Evolutionary conservation across 2,797 vertebrate genomes (phyloP).

Genomic region (Poliocrania exsul): DNA sequence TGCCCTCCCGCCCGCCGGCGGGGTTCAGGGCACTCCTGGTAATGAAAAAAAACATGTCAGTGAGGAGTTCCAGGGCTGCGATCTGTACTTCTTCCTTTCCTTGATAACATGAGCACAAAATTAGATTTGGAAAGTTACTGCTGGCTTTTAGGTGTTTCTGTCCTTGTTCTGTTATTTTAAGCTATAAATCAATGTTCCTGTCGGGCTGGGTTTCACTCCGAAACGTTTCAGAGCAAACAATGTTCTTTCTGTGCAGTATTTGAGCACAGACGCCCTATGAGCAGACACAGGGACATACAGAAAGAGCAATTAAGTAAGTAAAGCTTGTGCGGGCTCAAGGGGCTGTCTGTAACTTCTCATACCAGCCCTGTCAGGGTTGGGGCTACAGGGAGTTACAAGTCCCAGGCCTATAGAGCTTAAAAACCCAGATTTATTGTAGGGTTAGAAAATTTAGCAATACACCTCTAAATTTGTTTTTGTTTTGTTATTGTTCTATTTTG

Average conservation of each 20-base stretch:
- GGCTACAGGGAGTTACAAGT: neutral
- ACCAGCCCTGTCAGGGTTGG: rapidly evolving
- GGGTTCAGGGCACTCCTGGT: rapidly evolving
- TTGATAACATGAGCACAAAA: neutral
- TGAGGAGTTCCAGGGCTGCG: rapidly evolving
- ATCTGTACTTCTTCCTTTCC: neutral
- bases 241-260: neutral
- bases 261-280: neutral
- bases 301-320: neutral
- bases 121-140: neutral
- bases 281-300: rapidly evolving
- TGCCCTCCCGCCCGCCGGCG: neutral
- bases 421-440: neutral
- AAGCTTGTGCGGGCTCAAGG: neutral
- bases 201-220: neutral
- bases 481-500: neutral
- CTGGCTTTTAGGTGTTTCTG: neutral
- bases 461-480: neutral
- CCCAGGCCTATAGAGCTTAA: neutral
- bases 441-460: neutral
- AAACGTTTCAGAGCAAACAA: neutral
- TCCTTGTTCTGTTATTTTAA: neutral
- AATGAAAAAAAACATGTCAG: neutral
- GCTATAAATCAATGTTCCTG: neutral
- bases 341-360: neutral